Percentiles rank a stretch among this genome's conserved stretches.
These are phyloP conservation scores for Cryptomyrus ogoouensis DNA, from an alignment of 2,113 vertebrate species.

Conservation along the genomic window DNA sequence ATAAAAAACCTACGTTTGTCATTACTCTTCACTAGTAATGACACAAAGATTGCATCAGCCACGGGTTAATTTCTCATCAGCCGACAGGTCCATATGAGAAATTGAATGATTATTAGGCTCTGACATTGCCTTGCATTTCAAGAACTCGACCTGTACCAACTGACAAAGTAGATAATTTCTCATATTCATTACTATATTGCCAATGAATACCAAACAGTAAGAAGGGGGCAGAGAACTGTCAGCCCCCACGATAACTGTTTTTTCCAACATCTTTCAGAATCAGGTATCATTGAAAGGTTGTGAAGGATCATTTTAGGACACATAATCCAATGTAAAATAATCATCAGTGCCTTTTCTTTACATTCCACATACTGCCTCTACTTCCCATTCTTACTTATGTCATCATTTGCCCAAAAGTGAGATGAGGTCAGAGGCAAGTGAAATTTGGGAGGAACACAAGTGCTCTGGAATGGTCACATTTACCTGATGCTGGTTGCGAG, in stretches of 20 bases:
- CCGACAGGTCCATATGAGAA: conserved; percentile 46
- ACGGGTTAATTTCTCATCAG: conserved; percentile 47
- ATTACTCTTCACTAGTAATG: conserved; percentile 40
- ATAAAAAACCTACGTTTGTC: conserved; percentile 26
- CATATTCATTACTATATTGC: conserved; percentile 43
- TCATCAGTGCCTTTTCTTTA: not conserved
- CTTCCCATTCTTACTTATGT: not conserved
- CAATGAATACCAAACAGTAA: conserved; percentile 37
- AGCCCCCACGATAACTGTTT: conserved; percentile 49
- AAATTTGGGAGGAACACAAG: conserved; percentile 22
- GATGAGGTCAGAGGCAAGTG: conserved; percentile 20
- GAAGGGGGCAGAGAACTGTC: conserved; percentile 29
- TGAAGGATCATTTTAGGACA: conserved; percentile 44
- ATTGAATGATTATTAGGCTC: conserved; percentile 34
- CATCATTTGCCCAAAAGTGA: conserved; percentile 10
- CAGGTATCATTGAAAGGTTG: conserved; percentile 54
- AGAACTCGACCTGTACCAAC: conserved; percentile 44
- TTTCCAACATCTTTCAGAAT: conserved; percentile 47
- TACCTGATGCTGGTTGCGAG: conserved; percentile 36
- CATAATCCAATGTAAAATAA: conserved; percentile 40
- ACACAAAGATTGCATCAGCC: conserved; percentile 51
- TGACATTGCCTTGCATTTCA: conserved; percentile 38
- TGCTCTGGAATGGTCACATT: conserved; percentile 37
- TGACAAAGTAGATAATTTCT: conserved; percentile 41
- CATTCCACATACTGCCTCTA: not conserved